Evolutionary conservation across 2,888 invertebrate genomes (phyloP).

Genomic region (Papilio demoleus): DNA sequence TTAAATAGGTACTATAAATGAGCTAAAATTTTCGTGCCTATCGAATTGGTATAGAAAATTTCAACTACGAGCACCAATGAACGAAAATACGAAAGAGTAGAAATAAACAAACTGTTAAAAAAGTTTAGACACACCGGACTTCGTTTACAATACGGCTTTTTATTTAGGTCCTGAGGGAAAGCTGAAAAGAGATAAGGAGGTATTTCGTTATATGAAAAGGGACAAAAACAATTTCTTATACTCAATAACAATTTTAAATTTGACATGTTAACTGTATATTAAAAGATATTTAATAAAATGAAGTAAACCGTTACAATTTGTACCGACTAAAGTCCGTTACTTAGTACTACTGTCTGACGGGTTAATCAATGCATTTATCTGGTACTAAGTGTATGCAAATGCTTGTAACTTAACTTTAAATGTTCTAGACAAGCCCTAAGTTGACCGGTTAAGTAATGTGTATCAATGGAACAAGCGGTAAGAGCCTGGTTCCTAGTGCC

Average conservation of each 20-base stretch:
- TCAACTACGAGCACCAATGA: too few relatives aligned
- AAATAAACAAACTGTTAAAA: too few relatives aligned
- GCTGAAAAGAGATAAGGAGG: too few relatives aligned
- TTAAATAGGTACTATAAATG: too few relatives aligned
- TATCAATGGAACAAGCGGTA: slow-evolving; percentile 33
- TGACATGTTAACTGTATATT: neutral
- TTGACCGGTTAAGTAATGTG: slow-evolving; percentile 33
- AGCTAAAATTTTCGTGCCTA: too few relatives aligned
- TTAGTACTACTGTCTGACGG: neutral
- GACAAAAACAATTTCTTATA: too few relatives aligned
- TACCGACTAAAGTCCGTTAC: slow-evolving; percentile 3
- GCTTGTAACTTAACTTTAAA: slow-evolving; percentile 1
- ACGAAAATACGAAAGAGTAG: too few relatives aligned
- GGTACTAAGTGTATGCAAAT: slow-evolving; percentile 5
- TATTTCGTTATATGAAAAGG: too few relatives aligned
- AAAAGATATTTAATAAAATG: neutral
- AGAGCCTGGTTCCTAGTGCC: slow-evolving; percentile 23
- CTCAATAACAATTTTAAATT: neutral
- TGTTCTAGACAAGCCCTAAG: slow-evolving; percentile 18
- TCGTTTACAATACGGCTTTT: too few relatives aligned
- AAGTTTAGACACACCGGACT: too few relatives aligned
- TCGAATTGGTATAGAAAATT: too few relatives aligned
- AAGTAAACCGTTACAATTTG: neutral
- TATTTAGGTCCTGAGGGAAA: too few relatives aligned
- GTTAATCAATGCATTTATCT: slow-evolving; percentile 21